A percentile compares a stretch with the other conserved stretches of the same genome.
These are phyloP conservation scores for Abramis brama DNA, from an alignment of 2,113 vertebrate genomes.

Conservation along the genomic window DNA sequence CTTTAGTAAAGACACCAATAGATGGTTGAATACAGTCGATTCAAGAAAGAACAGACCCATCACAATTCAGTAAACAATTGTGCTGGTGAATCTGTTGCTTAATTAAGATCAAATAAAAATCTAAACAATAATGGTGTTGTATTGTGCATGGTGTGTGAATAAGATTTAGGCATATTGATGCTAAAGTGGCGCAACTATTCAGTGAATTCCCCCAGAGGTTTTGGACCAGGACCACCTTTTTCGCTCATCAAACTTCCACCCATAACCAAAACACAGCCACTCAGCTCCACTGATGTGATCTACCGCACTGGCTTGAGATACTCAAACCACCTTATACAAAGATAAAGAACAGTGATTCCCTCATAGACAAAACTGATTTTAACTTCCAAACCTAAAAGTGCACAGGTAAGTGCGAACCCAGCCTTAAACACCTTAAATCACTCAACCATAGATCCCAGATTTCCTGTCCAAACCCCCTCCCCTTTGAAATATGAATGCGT, in stretches of 20 bases:
- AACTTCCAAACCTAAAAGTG: neutral
- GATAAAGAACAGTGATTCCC: conserved; percentile 1
- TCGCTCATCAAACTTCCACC: conserved; percentile 41
- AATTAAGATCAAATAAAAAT: too few relatives aligned
- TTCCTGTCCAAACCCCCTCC: neutral
- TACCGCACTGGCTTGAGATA: neutral
- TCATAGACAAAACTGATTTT: neutral
- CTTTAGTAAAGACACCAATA: too few relatives aligned
- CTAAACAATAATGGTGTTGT: too few relatives aligned
- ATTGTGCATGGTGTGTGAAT: too few relatives aligned
- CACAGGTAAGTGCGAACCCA: neutral
- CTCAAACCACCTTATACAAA: conserved; percentile 34
- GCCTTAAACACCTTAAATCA: conserved; percentile 3
- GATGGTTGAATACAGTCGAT: too few relatives aligned
- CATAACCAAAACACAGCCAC: conserved; percentile 28
- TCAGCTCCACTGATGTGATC: neutral
- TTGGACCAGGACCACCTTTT: conserved; percentile 19
- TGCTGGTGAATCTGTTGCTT: too few relatives aligned
- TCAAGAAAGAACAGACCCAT: too few relatives aligned
- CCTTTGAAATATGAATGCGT: neutral
- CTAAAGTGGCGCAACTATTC: neutral
- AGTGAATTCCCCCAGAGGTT: conserved; percentile 30
- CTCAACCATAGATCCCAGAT: neutral
- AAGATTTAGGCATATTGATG: too few relatives aligned
- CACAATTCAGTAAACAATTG: too few relatives aligned